A percentile compares a stretch with the other conserved stretches of the same genome.
Conservation (phyloP, 2,888 invertebrate genomes). For the Hypsopygia costalis region DNA sequence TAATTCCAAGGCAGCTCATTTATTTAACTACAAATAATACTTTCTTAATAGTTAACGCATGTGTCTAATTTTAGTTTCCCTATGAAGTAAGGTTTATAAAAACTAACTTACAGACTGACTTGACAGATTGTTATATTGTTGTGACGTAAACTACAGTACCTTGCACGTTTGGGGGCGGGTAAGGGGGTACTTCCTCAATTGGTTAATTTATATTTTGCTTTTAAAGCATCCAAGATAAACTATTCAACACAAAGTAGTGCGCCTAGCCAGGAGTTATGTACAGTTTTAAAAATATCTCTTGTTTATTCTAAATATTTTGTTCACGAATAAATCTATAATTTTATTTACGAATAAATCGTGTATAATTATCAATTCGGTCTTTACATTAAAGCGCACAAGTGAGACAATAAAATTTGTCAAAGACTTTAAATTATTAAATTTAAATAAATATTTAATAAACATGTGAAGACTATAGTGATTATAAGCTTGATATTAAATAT, state of each 20-base stretch:
- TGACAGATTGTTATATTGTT: slow-evolving; percentile 29
- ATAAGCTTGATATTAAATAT: too few relatives aligned
- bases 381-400: neutral
- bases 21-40: slow-evolving; percentile 4
- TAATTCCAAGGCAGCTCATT: slow-evolving; percentile 31
- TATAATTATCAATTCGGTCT: neutral
- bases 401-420: neutral
- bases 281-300: slow-evolving; percentile 15
- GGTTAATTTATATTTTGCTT: slow-evolving; percentile 38
- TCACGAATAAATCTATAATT: too few relatives aligned
- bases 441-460: too few relatives aligned
- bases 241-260: slow-evolving; percentile 21
- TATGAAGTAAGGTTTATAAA: slow-evolving; percentile 36
- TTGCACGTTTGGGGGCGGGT: slow-evolving; percentile 49
- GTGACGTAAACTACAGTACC: slow-evolving; percentile 37
- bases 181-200: slow-evolving; percentile 53
- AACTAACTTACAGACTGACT: slow-evolving; percentile 43
- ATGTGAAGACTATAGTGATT: too few relatives aligned
- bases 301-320: slow-evolving; percentile 5
- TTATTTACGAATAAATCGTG: neutral
- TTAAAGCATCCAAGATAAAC: slow-evolving; percentile 39
- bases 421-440: neutral
- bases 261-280: slow-evolving; percentile 7
- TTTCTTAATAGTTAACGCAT: neutral
- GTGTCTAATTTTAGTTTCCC: slow-evolving; percentile 19